A percentile compares a stretch with the other conserved stretches of the same genome.
phyloP scores from a whole-genome alignment of 2,797 vertebrate genomes.

The Sternotherus odoratus region DNA sequence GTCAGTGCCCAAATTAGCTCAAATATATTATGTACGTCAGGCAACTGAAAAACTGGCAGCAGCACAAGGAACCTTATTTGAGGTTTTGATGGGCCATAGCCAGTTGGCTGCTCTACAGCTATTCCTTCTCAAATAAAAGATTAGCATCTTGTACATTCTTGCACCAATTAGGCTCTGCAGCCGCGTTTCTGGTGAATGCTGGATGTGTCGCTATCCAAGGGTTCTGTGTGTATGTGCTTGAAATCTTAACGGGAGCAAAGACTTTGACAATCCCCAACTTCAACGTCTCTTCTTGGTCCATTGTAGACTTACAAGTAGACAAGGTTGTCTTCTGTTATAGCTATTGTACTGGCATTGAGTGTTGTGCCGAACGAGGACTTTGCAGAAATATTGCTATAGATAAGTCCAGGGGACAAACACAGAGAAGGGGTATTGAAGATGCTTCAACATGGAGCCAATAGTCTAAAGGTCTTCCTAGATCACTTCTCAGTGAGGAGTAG shows the following conservation, averaged over 20 bases:
- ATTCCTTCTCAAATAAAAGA: conserved; percentile 73
- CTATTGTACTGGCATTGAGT: fast-evolving
- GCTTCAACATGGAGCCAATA: not conserved
- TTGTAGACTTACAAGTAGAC: not conserved
- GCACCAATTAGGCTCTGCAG: conserved; percentile 59
- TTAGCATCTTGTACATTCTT: not conserved
- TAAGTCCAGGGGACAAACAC: not conserved
- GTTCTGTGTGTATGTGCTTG: conserved; percentile 40
- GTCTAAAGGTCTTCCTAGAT: not conserved
- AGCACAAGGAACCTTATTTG: conserved; percentile 63
- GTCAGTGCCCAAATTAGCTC: conserved; percentile 37
- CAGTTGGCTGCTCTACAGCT: conserved; percentile 66
- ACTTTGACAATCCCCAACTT: conserved; percentile 1
- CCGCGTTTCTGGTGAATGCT: conserved; percentile 61
- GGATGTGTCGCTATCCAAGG: conserved; percentile 3
- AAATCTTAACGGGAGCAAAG: not conserved
- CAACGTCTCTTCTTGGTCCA: not conserved
- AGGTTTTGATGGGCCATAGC: conserved; percentile 63
- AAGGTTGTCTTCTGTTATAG: fast-evolving
- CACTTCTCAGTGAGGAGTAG: not conserved
- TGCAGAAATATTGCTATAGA: not conserved
- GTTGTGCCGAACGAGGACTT: not conserved
- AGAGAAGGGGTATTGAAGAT: conserved; percentile 5
- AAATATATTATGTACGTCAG: conserved; percentile 55
- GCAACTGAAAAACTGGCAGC: conserved; percentile 68